Evolutionary conservation across 2,888 invertebrate genomes (phyloP).

Genomic region (Drosophila gaucha): DNA sequence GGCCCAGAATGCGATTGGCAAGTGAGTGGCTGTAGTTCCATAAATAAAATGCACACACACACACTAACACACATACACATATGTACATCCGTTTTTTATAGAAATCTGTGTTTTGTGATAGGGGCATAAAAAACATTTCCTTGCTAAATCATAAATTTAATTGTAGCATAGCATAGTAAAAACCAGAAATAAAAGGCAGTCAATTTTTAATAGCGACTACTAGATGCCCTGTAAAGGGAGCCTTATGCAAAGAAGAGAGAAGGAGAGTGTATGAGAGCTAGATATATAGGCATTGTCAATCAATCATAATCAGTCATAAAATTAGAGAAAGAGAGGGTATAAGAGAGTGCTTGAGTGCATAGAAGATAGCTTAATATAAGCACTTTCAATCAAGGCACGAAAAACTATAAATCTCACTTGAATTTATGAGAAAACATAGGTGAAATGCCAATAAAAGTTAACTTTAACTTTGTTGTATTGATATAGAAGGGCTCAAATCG

Average conservation of each 20-base stretch:
- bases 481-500: no score
- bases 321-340: neutral
- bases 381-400: no score
- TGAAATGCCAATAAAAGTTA: no score
- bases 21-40: slow-evolving; percentile 83
- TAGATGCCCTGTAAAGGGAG: neutral
- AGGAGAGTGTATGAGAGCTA: neutral
- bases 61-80: slow-evolving; percentile 13
- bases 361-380: neutral
- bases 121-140: slow-evolving; percentile 73
- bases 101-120: slow-evolving; percentile 28
- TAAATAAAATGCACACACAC: slow-evolving; percentile 51
- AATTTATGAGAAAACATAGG: no score
- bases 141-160: slow-evolving; percentile 81
- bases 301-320: no score
- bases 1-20: slow-evolving; percentile 93
- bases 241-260: neutral
- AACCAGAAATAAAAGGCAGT: slow-evolving; percentile 26
- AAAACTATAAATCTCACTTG: no score
- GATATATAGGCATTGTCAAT: no score
- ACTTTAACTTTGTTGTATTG: no score
- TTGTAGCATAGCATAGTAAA: slow-evolving; percentile 48
- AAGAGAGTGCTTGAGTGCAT: neutral
- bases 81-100: slow-evolving; percentile 1
- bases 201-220: neutral